A percentile compares a stretch with the other conserved stretches of the same genome.
phyloP scores from a whole-genome alignment of 2,113 vertebrate species.

The Sebastes schlegelii region DNA sequence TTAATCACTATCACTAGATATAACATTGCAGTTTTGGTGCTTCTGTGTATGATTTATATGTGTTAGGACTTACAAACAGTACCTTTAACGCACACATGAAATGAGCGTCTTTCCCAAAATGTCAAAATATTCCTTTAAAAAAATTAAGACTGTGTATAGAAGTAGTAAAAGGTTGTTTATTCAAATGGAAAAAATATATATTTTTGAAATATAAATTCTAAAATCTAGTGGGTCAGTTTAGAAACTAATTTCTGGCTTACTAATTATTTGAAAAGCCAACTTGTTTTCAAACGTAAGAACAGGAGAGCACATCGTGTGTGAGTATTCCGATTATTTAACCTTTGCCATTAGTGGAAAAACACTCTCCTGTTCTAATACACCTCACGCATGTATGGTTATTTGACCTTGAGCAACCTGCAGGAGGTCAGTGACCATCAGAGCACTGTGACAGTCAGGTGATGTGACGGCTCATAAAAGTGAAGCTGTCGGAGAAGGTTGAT shows the following conservation, averaged over 20 bases:
- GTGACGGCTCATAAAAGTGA: slow-evolving; percentile 44
- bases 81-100: too few species aligned
- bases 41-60: too few species aligned
- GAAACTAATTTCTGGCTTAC: not conserved
- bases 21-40: too few species aligned
- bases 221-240: not conserved
- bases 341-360: not conserved
- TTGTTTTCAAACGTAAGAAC: not conserved
- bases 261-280: not conserved
- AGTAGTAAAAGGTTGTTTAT: not conserved
- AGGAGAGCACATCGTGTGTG: not conserved
- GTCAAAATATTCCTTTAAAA: not conserved
- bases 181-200: too few species aligned
- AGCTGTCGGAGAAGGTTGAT: slow-evolving; percentile 29
- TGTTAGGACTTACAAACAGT: too few species aligned
- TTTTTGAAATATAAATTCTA: too few species aligned
- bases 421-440: slow-evolving; percentile 36
- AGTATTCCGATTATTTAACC: not conserved
- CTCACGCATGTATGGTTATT: not conserved
- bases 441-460: slow-evolving; percentile 21
- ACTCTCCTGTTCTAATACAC: not conserved
- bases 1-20: too few species aligned
- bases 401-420: slow-evolving; percentile 30
- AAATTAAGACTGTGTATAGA: not conserved
- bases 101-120: not conserved